Base-by-base conservation (phyloP, 2,797 vertebrate genomes). In the Sorex maritimensis region DNA sequence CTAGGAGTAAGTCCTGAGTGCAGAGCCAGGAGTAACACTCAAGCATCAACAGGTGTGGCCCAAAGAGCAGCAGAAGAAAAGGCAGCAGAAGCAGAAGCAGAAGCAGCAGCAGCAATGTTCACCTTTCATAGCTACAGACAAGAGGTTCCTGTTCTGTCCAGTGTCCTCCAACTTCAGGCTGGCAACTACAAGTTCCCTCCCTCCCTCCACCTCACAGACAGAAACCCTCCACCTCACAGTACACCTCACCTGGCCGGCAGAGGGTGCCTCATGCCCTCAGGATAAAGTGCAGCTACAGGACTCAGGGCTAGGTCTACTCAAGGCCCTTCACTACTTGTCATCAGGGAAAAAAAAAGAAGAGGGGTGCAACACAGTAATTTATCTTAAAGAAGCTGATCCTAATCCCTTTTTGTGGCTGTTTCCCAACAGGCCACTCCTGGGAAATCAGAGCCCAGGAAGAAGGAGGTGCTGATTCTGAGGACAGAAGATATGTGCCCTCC, bases 381-480 rank as follows among this genome's bases (percentile, higher is more conserved):
- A 61, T 1, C n/a, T 17, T 68, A 28, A 14, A 81, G 14, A 80
- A 78, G 61, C 71, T 8, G 14, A 34, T 34, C 44, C 81, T 46
- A 38, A 6, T 19, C 5, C 2, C 9, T 49, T 72, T 82, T 24
- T 65, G 19, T 21, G 11, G 46, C 30, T 83, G 81, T 63, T 81
- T 34, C 89, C 21, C 34, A 21, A 34, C 6, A 8, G 34, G 6
- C 38, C 19, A 41, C 41, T n/a, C 14, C 44, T 72, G 24, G 15
- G 21, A 9, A 89, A 12, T 41, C 65, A 2, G 78, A 68, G 77
- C 61, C 41, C 46, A 6, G 30, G 30, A 74, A 46, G 30, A 87
- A 65, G 84, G 77, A 88, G 71, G 92, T 44, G 41, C 41, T 58
- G 13, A 73, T 55, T 44, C 80, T 58, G 41, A 93, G 46, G 49